A percentile compares a stretch with the other conserved stretches of the same genome.
phyloP scores from a whole-genome alignment of 2,113 vertebrate species.

The Lathamus discolor region DNA sequence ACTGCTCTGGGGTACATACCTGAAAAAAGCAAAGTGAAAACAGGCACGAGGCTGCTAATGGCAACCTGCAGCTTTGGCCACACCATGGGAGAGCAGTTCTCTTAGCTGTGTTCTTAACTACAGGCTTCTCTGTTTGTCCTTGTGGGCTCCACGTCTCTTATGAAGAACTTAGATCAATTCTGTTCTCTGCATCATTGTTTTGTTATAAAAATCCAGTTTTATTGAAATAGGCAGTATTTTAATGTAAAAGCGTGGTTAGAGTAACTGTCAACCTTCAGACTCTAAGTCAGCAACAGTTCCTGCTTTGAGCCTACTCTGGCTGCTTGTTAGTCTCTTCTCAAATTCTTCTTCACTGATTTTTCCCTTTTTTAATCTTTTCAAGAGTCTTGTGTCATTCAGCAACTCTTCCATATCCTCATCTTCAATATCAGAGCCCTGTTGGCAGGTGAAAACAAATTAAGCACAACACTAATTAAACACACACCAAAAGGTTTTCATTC shows the following conservation, averaged over 20 bases:
- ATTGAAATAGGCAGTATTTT: not conserved
- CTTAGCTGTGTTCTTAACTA: not conserved
- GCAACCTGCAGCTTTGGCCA: not conserved
- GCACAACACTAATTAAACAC: not conserved
- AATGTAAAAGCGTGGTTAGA: not conserved
- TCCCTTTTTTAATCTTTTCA: constrained; percentile 91
- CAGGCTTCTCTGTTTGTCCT: not conserved
- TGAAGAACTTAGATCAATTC: not conserved
- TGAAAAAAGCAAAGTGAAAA: not conserved
- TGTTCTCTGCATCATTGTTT: not conserved
- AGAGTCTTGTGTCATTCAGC: constrained; percentile 88
- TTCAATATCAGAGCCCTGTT: constrained; percentile 84
- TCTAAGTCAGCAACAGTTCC: not conserved
- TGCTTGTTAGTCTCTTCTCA: constrained; percentile 80
- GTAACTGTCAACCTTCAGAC: constrained; percentile 1
- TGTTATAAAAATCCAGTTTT: constrained; percentile 4
- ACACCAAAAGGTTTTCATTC: not conserved
- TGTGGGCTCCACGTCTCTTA: not conserved
- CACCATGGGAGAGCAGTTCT: fast-evolving
- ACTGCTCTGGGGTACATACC: not conserved
- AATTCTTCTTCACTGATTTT: constrained; percentile 92
- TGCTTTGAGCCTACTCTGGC: not conserved
- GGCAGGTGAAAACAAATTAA: not conserved
- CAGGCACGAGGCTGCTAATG: not conserved
- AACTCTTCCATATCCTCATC: constrained; percentile 89